Evolutionary conservation across 2,888 invertebrate species (phyloP), one percentile per base, ranked within the genome.

Genomic region (Microdon myrmicae): DNA sequence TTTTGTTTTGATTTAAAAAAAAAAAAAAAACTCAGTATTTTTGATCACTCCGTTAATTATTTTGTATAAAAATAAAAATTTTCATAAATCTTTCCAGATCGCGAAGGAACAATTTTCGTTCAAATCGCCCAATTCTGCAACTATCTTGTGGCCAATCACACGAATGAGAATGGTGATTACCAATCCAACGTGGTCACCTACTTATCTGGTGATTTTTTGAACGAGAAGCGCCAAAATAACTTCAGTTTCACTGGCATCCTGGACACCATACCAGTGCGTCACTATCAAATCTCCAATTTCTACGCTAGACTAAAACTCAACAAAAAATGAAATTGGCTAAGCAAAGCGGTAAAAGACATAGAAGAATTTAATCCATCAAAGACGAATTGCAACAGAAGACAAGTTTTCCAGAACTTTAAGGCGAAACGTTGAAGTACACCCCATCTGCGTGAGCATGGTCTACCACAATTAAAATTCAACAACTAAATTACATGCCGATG

Each of bases 281-380:
- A 93, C 47, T 90, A 94, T 78, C 87, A 89, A 73, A 89, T 94
- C 70, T 87, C 87, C 70, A 86, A 87, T 69, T 95, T 94, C 83
- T 89, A 90, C 81, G 82, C 86, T 34, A 92, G 91, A 81, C 94
- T 93, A 89, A 92, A 92, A 76, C 88, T 89, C 56, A 79, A 79
- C 73, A 80, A 79, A 74, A 77, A 78, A 74, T 77, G 77, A 78
- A 73, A 68, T 43, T 43, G 47, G 51, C 54, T 49, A 67, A 16
- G 47, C 55, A 61, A 54, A 67, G 68, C 60, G 68, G 68, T 61
- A 64, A 45, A 38, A 51, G 56, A 64, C 45, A 43, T 31, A 37
- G n/a, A 53, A 45, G 51, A 64, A 64, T 53, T 64, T 53, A 51
- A 64, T 64, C 56, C 56, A 61, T 56, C 56, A 64, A 64, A 56